Evolutionary conservation across 1,140 invertebrate species (phyloP).

Genomic region (Orius insidiosus): DNA sequence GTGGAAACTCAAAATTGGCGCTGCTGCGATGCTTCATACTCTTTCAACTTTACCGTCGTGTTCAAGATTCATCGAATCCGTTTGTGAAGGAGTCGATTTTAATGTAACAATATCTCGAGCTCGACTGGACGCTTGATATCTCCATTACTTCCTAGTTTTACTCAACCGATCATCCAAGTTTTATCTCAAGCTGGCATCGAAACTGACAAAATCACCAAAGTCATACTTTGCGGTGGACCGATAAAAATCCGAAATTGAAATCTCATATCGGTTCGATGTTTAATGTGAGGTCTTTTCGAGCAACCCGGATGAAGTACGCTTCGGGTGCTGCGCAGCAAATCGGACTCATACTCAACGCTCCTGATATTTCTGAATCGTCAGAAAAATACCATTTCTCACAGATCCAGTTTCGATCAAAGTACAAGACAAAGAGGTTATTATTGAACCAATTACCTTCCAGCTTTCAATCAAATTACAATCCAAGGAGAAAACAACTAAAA

Average conservation of each 20-base stretch:
- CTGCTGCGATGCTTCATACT: conserved; percentile 51
- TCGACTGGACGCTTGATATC: conserved; percentile 45
- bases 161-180: conserved; percentile 31
- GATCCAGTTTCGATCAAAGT: too few relatives aligned
- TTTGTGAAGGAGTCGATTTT: conserved; percentile 54
- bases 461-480: too few relatives aligned
- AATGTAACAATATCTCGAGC: conserved; percentile 45
- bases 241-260: conserved; percentile 57
- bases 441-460: too few relatives aligned
- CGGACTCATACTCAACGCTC: conserved; percentile 7
- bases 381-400: too few relatives aligned
- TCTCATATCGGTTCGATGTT: conserved; percentile 40
- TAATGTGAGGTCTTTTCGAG: conserved; percentile 38
- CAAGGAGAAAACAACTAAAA: too few relatives aligned
- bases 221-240: conserved; percentile 47
- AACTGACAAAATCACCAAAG: conserved; percentile 23
- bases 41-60: conserved; percentile 45
- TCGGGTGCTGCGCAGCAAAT: conserved; percentile 58
- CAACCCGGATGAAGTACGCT: conserved; percentile 56
- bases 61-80: conserved; percentile 49
- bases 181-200: conserved; percentile 22
- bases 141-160: conserved; percentile 32
- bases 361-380: too few relatives aligned
- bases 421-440: too few relatives aligned
- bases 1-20: conserved; percentile 40